A percentile compares a stretch with the other conserved stretches of the same genome.
These are phyloP conservation scores for Phymorhynchus buccinoides DNA, from an alignment of 1,140 invertebrate genomes.

Conservation along the genomic window DNA sequence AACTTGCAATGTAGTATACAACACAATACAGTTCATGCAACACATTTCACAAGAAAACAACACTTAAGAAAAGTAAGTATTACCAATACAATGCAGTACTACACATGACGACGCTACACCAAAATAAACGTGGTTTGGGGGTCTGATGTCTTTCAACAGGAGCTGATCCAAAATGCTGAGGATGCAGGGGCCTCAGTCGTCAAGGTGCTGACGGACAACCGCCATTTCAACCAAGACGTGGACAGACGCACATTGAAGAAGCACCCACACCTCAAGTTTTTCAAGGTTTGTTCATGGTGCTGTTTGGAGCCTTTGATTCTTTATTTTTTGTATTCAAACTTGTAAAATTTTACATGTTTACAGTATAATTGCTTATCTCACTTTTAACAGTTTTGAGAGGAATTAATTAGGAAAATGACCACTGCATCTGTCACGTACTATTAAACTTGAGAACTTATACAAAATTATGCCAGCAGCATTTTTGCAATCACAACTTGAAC, in stretches of 20 bases:
- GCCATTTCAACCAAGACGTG: constrained; percentile 73
- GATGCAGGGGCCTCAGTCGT: constrained; percentile 53
- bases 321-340: too few species aligned
- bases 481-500: too few species aligned
- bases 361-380: too few species aligned
- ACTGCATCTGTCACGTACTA: too few species aligned
- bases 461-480: too few species aligned
- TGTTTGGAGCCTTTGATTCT: too few species aligned
- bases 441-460: too few species aligned
- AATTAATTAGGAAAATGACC: too few species aligned
- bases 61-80: neutral
- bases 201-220: constrained; percentile 46
- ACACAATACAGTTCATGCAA: neutral
- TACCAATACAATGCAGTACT: neutral
- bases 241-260: neutral
- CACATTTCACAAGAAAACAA: neutral
- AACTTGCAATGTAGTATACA: neutral
- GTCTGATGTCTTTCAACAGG: too few species aligned
- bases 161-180: constrained; percentile 64
- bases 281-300: constrained; percentile 37
- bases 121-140: too few species aligned
- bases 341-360: too few species aligned
- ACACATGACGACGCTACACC: neutral
- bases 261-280: constrained; percentile 32
- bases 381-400: too few species aligned